phyloP scores from a whole-genome alignment of 2,888 invertebrate genomes.

The Halocaridina rubra region DNA sequence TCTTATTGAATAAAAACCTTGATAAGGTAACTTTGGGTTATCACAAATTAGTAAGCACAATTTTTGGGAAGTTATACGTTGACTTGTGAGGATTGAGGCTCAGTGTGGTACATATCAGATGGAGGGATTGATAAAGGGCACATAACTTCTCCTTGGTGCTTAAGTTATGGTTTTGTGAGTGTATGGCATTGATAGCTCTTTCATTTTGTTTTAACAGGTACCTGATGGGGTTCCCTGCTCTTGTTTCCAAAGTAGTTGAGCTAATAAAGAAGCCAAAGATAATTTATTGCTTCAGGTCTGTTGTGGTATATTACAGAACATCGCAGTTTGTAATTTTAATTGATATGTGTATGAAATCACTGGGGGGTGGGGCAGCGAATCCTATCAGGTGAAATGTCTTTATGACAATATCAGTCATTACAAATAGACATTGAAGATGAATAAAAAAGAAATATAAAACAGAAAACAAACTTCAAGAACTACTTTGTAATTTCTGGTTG shows the following conservation, averaged over 20 bases:
- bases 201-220: constrained; percentile 20
- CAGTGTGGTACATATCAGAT: constrained; percentile 59
- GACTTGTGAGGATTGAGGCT: constrained; percentile 42
- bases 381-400: constrained; percentile 16
- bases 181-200: constrained; percentile 49
- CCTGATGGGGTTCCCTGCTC: constrained; percentile 44
- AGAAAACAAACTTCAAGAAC: neutral
- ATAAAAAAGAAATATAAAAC: neutral
- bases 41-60: constrained; percentile 21
- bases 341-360: too few species aligned
- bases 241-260: constrained; percentile 24
- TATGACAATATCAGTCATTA: constrained; percentile 23
- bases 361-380: constrained; percentile 41
- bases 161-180: constrained; percentile 37
- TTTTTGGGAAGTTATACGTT: constrained; percentile 23
- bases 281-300: constrained; percentile 54
- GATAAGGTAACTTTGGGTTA: constrained; percentile 18
- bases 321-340: too few species aligned
- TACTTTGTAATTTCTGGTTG: constrained; percentile 28
- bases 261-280: constrained; percentile 54
- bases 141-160: constrained; percentile 43
- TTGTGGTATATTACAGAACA: too few species aligned
- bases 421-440: constrained; percentile 11
- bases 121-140: constrained; percentile 40
- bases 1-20: constrained; percentile 51